Base-by-base conservation (phyloP, 2,888 invertebrate genomes). In the Lydus trimaculatus region DNA sequence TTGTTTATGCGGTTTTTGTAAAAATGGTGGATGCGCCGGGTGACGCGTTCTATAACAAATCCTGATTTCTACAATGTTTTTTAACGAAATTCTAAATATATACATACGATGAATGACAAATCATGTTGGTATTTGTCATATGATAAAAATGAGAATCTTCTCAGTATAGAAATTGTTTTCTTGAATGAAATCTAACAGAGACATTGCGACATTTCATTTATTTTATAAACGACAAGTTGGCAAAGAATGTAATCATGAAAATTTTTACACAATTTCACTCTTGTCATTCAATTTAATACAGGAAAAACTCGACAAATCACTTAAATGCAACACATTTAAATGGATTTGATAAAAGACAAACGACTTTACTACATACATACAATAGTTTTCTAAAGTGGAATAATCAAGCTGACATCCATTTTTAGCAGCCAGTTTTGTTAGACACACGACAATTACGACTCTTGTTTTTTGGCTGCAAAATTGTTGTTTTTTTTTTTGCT, bases 281-380 rank as follows among this genome's bases (percentile, higher is more conserved):
- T 25, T 52, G 13, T 13, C 20, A 3, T 25, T 25, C 52, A 25
- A 52, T 52, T 52, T 52, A 15, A 23, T 52, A 23, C 52, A n/a
- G 43, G 13, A 52, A 48, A 43, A 20, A 20, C 48, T 48, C 7
- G 7, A 52, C 52, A 13, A 52, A 52, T 52, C 9, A 25, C 25
- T 52, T 13, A 23, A 7, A 52, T 13, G 25, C 9, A 9, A 25
- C 25, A 52, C 23, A 25, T 52, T 52, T 23, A 52, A 52, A 25
- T 52, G 52, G 52, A 25, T 52, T 52, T 52, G 52, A 25, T 52
- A 52, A 52, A 52, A 52, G 52, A 25, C 20, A 48, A 48, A 48
- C 48, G 48, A 48, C 48, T 25, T 43, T 48, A 13, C 11, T 43
- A 5, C 23, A 25, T 36, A 36, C 6, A 36, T 2, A 6, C 28